phyloP scores from a whole-genome alignment of 2,888 invertebrate species.

The Eupithecia insigniata region DNA sequence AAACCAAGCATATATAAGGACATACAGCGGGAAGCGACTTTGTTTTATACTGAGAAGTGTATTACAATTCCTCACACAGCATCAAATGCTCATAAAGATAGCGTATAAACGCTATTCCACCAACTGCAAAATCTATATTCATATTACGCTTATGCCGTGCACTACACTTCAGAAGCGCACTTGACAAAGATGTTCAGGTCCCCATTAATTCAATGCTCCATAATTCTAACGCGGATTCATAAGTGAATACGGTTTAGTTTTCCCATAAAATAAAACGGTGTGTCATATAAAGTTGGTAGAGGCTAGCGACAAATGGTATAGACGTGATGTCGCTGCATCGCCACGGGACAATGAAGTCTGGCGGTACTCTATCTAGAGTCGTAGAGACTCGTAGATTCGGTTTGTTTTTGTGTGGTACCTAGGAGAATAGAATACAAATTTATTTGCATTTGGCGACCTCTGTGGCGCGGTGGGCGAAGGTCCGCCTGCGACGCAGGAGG shows the following conservation, averaged over 20 bases:
- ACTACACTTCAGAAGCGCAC: neutral
- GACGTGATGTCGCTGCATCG: conserved; percentile 23
- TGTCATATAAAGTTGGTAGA: conserved; percentile 26
- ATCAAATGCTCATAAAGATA: too few relatives aligned
- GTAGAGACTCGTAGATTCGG: neutral
- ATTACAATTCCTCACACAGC: too few relatives aligned
- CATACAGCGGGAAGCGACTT: too few relatives aligned
- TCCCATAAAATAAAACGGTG: conserved; percentile 26
- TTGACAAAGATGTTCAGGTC: neutral
- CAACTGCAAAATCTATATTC: neutral
- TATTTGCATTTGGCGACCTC: too few relatives aligned
- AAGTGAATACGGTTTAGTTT: conserved; percentile 24
- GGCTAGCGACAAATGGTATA: conserved; percentile 28
- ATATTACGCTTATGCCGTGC: neutral
- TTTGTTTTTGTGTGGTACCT: neutral
- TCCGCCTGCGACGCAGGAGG: too few relatives aligned
- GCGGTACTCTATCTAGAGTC: too few relatives aligned
- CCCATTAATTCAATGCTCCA: conserved; percentile 13
- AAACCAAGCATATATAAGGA: too few relatives aligned
- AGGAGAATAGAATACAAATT: too few relatives aligned
- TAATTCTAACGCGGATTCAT: conserved; percentile 25
- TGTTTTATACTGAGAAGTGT: too few relatives aligned
- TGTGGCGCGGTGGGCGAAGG: too few relatives aligned
- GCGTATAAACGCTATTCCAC: neutral
- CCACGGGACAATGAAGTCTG: conserved; percentile 16